Percentiles rank a stretch among this genome's conserved stretches.
Conservation (phyloP, 2,113 vertebrate genomes). For the human (Homo sapiens) region DNA sequence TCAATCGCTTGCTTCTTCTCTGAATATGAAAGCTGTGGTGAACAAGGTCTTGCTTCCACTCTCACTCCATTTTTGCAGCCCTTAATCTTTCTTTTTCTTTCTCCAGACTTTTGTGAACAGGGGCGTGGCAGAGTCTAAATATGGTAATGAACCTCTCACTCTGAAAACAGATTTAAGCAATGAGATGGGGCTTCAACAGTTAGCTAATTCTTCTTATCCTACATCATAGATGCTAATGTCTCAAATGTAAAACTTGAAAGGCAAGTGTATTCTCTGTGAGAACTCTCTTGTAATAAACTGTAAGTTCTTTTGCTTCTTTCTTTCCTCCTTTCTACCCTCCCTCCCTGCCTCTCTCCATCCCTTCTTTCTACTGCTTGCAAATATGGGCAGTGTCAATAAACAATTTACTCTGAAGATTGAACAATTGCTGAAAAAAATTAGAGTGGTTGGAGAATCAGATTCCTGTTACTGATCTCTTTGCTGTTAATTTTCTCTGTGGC, state of each 20-base stretch:
- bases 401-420: background rate
- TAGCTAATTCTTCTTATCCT: background rate
- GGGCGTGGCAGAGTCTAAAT: background rate
- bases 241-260: background rate
- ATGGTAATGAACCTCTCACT: background rate
- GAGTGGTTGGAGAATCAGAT: background rate
- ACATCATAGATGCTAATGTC: background rate
- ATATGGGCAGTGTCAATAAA: background rate
- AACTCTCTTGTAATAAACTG: background rate
- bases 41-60: background rate
- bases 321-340: background rate
- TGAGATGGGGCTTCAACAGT: background rate
- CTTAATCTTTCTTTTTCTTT: background rate
- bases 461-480: background rate
- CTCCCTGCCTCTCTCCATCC: rapidly evolving
- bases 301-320: background rate
- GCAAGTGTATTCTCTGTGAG: background rate
- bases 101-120: background rate
- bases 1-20: background rate
- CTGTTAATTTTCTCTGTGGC: background rate
- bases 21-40: background rate
- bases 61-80: background rate
- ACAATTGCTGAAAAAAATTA: background rate
- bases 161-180: background rate
- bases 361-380: background rate